Base-by-base conservation (phyloP, 2,888 invertebrate genomes). In the Tenthredo distinguenda region DNA sequence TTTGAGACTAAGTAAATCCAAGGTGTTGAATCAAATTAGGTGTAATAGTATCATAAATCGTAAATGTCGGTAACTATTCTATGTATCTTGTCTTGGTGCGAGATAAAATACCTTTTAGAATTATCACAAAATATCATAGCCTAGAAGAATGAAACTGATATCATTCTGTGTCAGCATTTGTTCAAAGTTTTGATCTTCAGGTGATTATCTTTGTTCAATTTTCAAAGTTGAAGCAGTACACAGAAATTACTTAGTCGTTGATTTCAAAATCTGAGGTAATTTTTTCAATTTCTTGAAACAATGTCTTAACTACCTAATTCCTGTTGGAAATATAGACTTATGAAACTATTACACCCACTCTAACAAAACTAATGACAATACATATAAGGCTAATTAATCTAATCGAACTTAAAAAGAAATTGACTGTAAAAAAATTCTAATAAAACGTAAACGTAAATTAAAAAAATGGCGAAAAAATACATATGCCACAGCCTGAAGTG, bases 401-500 rank as follows among this genome's bases (percentile, higher is more conserved):
- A 21, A 81, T 26, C 62, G 18, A 34, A 15, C 55, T 34, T 26
- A 77, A 55, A 40, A 31, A 55, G 37, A 74, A 43, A 43, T 62
- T 81, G 37, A 58, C 34, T 40, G 37, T 62, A 62, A 26, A 62
- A 81, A 58, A 34, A 34, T n/a, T 50, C 31, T 81, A 81, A 58
- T 21, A 21, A 62, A 81, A 62, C 4, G 1, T 21, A 62, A 40
- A 77, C 31, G 3, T 50, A 76, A 47, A 76, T 47, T 26, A 40
- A 4, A 7, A 77, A 58, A 58, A 34, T 47, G 47, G 76, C 50
- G n/a, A 58, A 79, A 76, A 81, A 81, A 81, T 81, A 81, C 81
- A 81, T 40, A 58, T 81, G 40, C 62, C 81, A 81, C 81, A 81
- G 81, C 58, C 81, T 58, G 37, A 81, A 81, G 62, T 58, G 37